These are phyloP conservation scores for Pachypanchax playfairii DNA, from an alignment of 2,113 vertebrate genomes.

Conservation along the genomic window DNA sequence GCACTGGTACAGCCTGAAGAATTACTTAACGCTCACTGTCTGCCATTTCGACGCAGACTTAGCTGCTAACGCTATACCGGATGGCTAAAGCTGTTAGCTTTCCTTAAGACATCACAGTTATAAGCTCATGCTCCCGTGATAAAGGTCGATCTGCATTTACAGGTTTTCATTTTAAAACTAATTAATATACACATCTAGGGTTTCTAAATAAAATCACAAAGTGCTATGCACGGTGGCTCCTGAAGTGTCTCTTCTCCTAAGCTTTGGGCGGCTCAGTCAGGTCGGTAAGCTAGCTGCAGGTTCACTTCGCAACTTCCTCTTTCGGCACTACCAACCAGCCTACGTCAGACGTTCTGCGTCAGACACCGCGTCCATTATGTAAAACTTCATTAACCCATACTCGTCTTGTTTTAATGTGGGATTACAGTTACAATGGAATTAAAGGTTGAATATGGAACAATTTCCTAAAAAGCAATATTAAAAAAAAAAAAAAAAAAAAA, in stretches of 20 bases:
- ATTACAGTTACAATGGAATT: no score
- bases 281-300: slow-evolving; percentile 43
- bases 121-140: slow-evolving; percentile 49
- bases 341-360: no score
- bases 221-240: slow-evolving; percentile 27
- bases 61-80: slow-evolving; percentile 48
- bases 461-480: no score
- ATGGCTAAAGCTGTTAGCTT: slow-evolving; percentile 62
- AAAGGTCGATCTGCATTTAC: slow-evolving; percentile 15
- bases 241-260: slow-evolving; percentile 43
- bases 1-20: slow-evolving; percentile 3
- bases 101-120: slow-evolving; percentile 46
- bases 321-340: slow-evolving; percentile 48
- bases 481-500: no score
- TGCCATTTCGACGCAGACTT: slow-evolving; percentile 22
- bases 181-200: slow-evolving; percentile 7
- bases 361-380: no score
- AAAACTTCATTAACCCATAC: no score
- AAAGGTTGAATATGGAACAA: no score
- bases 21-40: slow-evolving; percentile 8
- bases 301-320: slow-evolving; percentile 65
- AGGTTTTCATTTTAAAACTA: slow-evolving; percentile 6
- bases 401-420: no score
- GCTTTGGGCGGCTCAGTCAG: slow-evolving; percentile 48
- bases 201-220: not conserved